phyloP scores from a whole-genome alignment of 2,797 vertebrate species.

The Enteromius thamalakanensis region DNA sequence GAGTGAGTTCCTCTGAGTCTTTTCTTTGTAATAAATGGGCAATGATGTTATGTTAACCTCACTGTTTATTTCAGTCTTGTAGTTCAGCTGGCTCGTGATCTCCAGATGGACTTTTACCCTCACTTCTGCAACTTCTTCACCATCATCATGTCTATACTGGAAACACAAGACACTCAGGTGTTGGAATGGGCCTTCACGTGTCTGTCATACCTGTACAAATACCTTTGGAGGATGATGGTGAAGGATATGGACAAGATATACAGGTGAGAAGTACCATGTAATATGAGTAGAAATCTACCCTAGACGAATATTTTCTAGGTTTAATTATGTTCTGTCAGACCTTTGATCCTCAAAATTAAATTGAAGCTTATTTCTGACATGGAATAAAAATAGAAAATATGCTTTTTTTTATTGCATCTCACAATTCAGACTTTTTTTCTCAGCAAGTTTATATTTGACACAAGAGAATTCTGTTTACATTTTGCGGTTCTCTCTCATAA shows the following conservation, averaged over 20 bases:
- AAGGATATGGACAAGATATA: conserved; percentile 94
- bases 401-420: too few relatives aligned
- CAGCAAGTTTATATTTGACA: too few relatives aligned
- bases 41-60: not conserved
- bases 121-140: conserved; percentile 93
- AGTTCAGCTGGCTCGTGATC: conserved; percentile 94
- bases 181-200: conserved; percentile 95
- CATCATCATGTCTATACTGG: conserved; percentile 86
- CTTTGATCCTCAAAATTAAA: not conserved
- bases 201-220: conserved; percentile 97
- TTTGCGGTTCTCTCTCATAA: too few relatives aligned
- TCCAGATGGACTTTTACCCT: conserved; percentile 96
- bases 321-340: not conserved
- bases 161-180: conserved; percentile 91
- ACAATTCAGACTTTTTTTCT: not conserved
- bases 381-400: not conserved
- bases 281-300: not conserved
- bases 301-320: not conserved
- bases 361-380: not conserved
- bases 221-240: conserved; percentile 95
- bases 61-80: conserved; percentile 81
- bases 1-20: conserved; percentile 82
- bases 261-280: conserved; percentile 76
- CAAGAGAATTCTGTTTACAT: too few relatives aligned
- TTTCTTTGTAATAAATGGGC: not conserved